Base-by-base conservation (phyloP, 53 echinoderm and acorn worm species). In the Zoroaster sp. region DNA sequence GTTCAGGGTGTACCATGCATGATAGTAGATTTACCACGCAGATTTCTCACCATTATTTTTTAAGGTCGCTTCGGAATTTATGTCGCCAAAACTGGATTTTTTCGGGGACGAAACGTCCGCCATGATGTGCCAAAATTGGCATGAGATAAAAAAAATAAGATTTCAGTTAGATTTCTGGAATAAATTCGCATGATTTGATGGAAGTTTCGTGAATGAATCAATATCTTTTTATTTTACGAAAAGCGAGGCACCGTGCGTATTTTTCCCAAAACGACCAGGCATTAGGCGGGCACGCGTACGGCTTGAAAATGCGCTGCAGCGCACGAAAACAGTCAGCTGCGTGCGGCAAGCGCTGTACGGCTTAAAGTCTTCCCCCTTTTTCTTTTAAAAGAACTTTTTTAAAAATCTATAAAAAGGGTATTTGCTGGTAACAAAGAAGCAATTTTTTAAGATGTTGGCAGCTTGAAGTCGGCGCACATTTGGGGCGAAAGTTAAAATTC, bases 231-330 rank as follows among this genome's bases (percentile, higher is more conserved):
- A 85, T 69, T 85, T 69, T 41, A 85, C 85, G 71, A 70, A 85
- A 85, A 85, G 32, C 85, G 47, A 79, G 69, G 71, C 85, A 70
- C 41, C 51, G 85, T 85, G 85, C 51, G 71, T 69, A 70, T 85
- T 85, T 85, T 85, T 51, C 85, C 85, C 70, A 85, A 85, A 85
- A 85, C 85, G 85, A 71, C n/a, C 85, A 69, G 34, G 85, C 85
- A 85, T 85, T 85, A 71, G 85, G 85, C 85, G 47, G 71, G 46
- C 85, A 85, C 85, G 85, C 85, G 85, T 69, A 33, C 81, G 69
- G 85, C 70, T 63, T 85, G 85, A 71, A 85, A 80, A 83, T 67
- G 70, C 70, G 85, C 43, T 69, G 85, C 70, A 69, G 85, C 85
- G 85, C 85, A 47, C 46, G 31, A 25, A 46, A 39, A 41, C 71